Conservation (phyloP, 2,888 invertebrate species). For the Pterobdella sp. region DNA sequence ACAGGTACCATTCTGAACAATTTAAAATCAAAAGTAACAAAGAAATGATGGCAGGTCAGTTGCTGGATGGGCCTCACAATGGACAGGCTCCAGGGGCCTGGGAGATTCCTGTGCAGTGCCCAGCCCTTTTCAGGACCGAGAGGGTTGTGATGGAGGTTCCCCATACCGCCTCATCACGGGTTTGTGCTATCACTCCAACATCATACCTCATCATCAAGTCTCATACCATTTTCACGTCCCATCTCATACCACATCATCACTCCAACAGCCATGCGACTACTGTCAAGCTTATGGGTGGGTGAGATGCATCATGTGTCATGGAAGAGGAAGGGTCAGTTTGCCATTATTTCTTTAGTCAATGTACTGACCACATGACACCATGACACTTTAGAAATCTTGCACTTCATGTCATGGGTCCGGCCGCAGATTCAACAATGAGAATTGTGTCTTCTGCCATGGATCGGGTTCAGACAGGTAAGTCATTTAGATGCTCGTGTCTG, state of each 20-base stretch:
- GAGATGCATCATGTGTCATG: constrained; percentile 19
- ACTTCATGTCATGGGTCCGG: constrained; percentile 24
- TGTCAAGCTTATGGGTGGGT: constrained; percentile 25
- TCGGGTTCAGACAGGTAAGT: constrained; percentile 10
- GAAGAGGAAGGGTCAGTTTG: constrained; percentile 15
- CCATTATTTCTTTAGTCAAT: not conserved
- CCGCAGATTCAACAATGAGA: not conserved
- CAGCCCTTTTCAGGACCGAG: constrained; percentile 22
- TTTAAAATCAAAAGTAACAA: too few species aligned
- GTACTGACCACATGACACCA: not conserved
- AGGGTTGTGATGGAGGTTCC: constrained; percentile 27
- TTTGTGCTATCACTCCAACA: too few species aligned
- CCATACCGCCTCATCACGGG: constrained; percentile 29
- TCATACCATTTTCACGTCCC: too few species aligned
- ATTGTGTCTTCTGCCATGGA: constrained; percentile 24
- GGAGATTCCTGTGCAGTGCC: constrained; percentile 24
- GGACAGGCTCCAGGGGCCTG: constrained; percentile 29
- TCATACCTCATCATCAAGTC: too few species aligned
- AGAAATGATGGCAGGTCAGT: too few species aligned
- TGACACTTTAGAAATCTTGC: constrained; percentile 10
- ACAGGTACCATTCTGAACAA: too few species aligned
- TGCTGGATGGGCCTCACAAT: constrained; percentile 28
- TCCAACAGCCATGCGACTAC: constrained; percentile 22
- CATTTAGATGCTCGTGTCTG: not conserved
- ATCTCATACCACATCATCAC: too few species aligned